phyloP scores from a whole-genome alignment of 1,140 invertebrate species.

The Grapholita molesta region DNA sequence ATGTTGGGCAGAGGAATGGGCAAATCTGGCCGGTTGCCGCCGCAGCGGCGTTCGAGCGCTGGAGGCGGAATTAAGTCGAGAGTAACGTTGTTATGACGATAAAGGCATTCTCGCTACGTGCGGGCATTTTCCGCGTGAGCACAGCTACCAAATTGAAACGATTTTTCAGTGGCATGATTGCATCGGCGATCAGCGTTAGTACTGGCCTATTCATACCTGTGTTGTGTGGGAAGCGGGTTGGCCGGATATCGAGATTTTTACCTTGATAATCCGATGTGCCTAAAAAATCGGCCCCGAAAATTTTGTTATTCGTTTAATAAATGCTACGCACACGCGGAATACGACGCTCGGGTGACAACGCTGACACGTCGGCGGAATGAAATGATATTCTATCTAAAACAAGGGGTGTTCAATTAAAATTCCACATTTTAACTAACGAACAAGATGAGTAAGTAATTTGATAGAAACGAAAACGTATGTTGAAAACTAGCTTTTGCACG shows the following conservation, averaged over 20 bases:
- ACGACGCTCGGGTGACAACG: background rate
- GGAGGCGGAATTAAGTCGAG: slow-evolving; percentile 65
- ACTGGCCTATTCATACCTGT: slow-evolving; percentile 48
- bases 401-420: background rate
- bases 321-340: background rate
- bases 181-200: slow-evolving; percentile 57
- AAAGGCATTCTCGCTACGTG: slow-evolving; percentile 54
- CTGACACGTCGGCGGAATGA: background rate
- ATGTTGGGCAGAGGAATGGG: slow-evolving; percentile 53
- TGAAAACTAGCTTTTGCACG: too few relatives aligned
- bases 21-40: slow-evolving; percentile 39
- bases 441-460: background rate
- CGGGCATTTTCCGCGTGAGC: slow-evolving; percentile 52
- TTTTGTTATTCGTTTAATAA: slow-evolving; percentile 1
- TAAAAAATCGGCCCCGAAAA: slow-evolving; percentile 7
- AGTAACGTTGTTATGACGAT: slow-evolving; percentile 66
- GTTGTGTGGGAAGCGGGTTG: background rate
- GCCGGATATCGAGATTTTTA: slow-evolving; percentile 11
- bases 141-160: slow-evolving; percentile 60
- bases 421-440: background rate
- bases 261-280: slow-evolving; percentile 2
- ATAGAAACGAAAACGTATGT: background rate
- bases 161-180: slow-evolving; percentile 68
- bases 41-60: slow-evolving; percentile 33
- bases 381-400: background rate